Base-by-base conservation (phyloP, 2,113 vertebrate genomes). In the Sapajus apella region DNA sequence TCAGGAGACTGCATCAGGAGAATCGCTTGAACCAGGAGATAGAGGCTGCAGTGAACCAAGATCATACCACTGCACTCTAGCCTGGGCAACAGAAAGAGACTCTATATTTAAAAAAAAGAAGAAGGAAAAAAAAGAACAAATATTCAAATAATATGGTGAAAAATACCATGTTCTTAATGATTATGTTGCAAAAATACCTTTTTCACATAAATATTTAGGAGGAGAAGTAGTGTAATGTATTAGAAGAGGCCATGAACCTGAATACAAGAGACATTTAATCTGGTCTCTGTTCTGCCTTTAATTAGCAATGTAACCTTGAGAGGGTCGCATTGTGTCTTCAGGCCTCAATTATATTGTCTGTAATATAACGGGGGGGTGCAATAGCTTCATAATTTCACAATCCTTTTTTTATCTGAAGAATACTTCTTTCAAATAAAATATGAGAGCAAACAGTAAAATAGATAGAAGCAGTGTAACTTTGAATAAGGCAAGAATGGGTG, bases 231-330 rank as follows among this genome's bases (percentile, higher is more conserved):
- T 82, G 13, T 95, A 95, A 95, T 97, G 73, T 95, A 94, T 95
- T 70, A 95, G 92, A 80, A 96, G 94, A 91, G 87, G 80, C 91
- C 83, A 25, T 89, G 94, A 96, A 97, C 81, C 30, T 93, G 87
- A 95, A 93, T 93, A 92, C 32, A 35, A 64, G 55, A 96, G 95
- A 96, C 75, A 80, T 93, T 96, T 86, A 85, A 56, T 94, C 91
- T 96, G 70, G 86, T 94, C 84, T 75, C 87, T 72, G 37, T 45
- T 97, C 93, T 94, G 80, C 68, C 84, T 95, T 96, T 98, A 97
- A 97, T 93, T 97, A 97, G 93, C 79, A 47, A 13, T 55, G 64
- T 97, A 93, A 96, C 97, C 91, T 97, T 98, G 96, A 90, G 95
- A 96, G 97, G 96, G 88, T 97, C 86, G 79, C 50, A 27, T 37